Evolutionary conservation across 2,797 vertebrate species (phyloP).

Genomic region (Anas flavirostris): DNA sequence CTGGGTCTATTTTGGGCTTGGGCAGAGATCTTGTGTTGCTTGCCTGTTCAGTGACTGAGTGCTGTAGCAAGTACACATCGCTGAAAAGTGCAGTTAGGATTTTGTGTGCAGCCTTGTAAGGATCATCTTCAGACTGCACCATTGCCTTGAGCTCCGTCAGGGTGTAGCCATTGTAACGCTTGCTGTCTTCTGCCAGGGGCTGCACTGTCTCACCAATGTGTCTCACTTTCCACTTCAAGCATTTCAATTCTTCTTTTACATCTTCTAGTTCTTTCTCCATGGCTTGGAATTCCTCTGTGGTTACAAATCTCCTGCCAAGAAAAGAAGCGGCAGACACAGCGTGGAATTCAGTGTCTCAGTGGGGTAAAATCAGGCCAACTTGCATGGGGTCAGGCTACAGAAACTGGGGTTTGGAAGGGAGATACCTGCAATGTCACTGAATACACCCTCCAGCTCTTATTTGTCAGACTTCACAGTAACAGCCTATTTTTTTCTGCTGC

Average conservation of each 20-base stretch:
- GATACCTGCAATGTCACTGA: accelerated
- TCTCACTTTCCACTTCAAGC: slow-evolving; percentile 65
- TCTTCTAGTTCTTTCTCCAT: slow-evolving; percentile 67
- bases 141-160: slow-evolving; percentile 66
- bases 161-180: slow-evolving; percentile 66
- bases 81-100: slow-evolving; percentile 62
- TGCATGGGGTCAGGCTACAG: neutral
- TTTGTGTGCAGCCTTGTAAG: slow-evolving; percentile 66
- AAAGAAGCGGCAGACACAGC: slow-evolving; percentile 40
- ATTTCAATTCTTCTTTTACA: slow-evolving; percentile 67
- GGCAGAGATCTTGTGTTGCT: slow-evolving; percentile 36
- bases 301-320: slow-evolving; percentile 65
- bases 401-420: neutral
- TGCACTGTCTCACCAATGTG: slow-evolving; percentile 58
- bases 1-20: slow-evolving; percentile 55
- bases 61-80: slow-evolving; percentile 40
- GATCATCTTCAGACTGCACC: slow-evolving; percentile 64
- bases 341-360: neutral
- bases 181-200: slow-evolving; percentile 59
- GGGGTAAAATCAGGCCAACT: neutral
- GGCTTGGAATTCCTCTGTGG: slow-evolving; percentile 55
- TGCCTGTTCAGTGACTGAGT: neutral
- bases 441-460: neutral
- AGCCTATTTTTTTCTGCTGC: neutral
- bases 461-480: neutral